Conservation (phyloP, 2,888 invertebrate genomes). For the Syrphus vitripennis region DNA sequence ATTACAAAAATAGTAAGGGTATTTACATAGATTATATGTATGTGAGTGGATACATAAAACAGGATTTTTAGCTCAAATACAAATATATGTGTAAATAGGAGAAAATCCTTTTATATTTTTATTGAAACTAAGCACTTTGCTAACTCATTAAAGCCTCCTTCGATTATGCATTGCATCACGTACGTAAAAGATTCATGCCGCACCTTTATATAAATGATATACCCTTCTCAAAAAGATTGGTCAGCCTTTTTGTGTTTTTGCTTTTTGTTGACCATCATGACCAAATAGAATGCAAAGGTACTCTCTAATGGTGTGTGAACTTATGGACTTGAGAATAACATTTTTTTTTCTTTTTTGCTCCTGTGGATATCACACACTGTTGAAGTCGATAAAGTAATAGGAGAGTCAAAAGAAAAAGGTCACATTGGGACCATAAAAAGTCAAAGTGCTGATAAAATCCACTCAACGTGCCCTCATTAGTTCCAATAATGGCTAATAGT, state of each 20-base stretch:
- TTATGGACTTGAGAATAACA: conserved; percentile 5
- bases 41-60: too few relatives aligned
- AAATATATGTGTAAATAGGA: background rate
- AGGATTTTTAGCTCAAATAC: background rate
- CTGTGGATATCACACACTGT: background rate
- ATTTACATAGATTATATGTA: too few relatives aligned
- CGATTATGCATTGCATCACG: conserved; percentile 39
- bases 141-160: background rate
- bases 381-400: conserved; percentile 26
- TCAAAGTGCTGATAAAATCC: conserved; percentile 69
- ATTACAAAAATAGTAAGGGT: background rate
- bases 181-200: conserved; percentile 19
- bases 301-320: conserved; percentile 39
- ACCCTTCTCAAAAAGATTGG: conserved; percentile 3
- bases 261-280: conserved; percentile 10
- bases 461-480: conserved; percentile 70
- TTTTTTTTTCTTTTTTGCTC: background rate
- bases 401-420: conserved; percentile 60
- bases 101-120: conserved; percentile 16
- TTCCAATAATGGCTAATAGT: conserved; percentile 63
- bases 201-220: conserved; percentile 22
- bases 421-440: conserved; percentile 62
- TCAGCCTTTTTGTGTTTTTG: background rate
- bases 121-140: conserved; percentile 24
- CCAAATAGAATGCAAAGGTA: background rate